A percentile compares a stretch with the other conserved stretches of the same genome.
phyloP scores from a whole-genome alignment of 2,113 vertebrate species.

The Caretta caretta region DNA sequence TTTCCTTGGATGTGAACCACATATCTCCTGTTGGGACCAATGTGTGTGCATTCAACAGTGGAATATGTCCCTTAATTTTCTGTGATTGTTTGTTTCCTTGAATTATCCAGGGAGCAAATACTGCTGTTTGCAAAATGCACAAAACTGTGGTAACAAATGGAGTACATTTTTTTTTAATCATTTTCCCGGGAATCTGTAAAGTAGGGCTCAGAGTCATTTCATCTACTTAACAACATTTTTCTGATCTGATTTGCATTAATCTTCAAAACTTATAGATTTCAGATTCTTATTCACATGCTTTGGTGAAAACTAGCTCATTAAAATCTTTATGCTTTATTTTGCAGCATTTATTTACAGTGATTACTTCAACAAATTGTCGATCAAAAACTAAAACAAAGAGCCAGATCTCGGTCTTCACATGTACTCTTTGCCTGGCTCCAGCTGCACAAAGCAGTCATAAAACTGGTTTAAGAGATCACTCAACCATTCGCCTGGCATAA shows the following conservation, averaged over 20 bases:
- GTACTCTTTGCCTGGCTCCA: neutral
- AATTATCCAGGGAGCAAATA: neutral
- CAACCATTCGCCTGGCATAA: neutral
- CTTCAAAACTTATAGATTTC: neutral
- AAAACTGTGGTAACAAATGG: neutral
- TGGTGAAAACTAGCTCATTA: neutral
- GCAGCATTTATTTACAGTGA: neutral
- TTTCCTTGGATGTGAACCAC: neutral
- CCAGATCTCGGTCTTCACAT: neutral
- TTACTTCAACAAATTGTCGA: neutral
- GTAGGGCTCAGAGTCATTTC: neutral
- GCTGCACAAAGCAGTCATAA: neutral
- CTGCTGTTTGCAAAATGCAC: neutral
- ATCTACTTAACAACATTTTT: neutral
- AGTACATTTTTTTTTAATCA: fast-evolving
- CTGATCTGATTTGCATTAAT: neutral
- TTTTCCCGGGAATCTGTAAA: neutral
- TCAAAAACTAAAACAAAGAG: neutral
- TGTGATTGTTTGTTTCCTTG: neutral
- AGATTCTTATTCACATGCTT: neutral
- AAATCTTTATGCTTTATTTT: neutral
- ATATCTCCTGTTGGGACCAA: neutral
- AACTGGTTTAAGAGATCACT: neutral
- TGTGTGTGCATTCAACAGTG: neutral
- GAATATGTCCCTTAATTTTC: neutral